Conservation (phyloP, 2,888 invertebrate species). For the Drosophila histrio region DNA sequence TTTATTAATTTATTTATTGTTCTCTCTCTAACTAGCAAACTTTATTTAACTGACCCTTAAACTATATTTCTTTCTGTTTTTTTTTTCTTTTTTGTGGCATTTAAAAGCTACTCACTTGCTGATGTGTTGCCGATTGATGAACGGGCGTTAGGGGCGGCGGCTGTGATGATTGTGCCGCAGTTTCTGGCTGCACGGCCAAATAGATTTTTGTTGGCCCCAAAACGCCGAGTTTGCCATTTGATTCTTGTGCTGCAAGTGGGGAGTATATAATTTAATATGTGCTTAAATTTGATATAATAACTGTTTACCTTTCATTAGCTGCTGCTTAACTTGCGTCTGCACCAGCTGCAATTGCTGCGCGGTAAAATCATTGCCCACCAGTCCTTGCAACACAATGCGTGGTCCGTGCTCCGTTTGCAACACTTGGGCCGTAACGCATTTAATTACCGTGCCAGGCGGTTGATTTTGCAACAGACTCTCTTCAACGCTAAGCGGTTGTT, state of each 20-base stretch:
- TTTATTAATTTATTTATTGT: slow-evolving; percentile 2
- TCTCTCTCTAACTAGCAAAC: not conserved
- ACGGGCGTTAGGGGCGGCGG: slow-evolving; percentile 86
- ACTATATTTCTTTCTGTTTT: slow-evolving; percentile 14
- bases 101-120: slow-evolving; percentile 84
- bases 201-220: slow-evolving; percentile 94
- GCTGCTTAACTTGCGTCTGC: slow-evolving; percentile 95
- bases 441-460: slow-evolving; percentile 93
- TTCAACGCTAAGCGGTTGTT: slow-evolving; percentile 85
- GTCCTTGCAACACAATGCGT: slow-evolving; percentile 92
- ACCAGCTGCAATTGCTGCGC: slow-evolving; percentile 92
- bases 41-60: slow-evolving; percentile 18
- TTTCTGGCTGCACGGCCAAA: slow-evolving; percentile 90
- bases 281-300: not conserved
- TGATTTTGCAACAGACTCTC: slow-evolving; percentile 91
- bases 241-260: slow-evolving; percentile 89
- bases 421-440: slow-evolving; percentile 94
- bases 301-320: slow-evolving; percentile 90
- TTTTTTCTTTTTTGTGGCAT: slow-evolving; percentile 39
- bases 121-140: slow-evolving; percentile 82
- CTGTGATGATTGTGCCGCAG: slow-evolving; percentile 83
- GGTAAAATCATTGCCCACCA: slow-evolving; percentile 92
- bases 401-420: slow-evolving; percentile 94
- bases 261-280: not conserved
- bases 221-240: slow-evolving; percentile 93